A percentile compares a stretch with the other conserved stretches of the same genome.
Evolutionary conservation across 2,797 vertebrate species (phyloP).

Genomic region (Acipenser oxyrinchus): DNA sequence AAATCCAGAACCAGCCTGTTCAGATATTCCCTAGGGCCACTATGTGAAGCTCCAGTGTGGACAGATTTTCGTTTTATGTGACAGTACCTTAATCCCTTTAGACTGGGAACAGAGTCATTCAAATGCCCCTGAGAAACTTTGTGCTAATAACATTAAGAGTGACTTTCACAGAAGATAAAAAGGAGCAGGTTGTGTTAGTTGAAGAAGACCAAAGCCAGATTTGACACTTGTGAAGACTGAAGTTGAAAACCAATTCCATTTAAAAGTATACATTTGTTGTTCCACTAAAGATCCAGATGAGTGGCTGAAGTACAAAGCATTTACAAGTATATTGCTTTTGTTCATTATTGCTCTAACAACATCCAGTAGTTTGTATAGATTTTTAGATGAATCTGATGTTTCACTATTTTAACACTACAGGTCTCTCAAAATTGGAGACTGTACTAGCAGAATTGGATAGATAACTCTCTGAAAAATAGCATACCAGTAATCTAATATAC

Average conservation of each 20-base stretch:
- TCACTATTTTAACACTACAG: too few species aligned
- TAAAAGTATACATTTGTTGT: too few species aligned
- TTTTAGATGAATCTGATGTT: too few species aligned
- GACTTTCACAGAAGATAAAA: constrained; percentile 34
- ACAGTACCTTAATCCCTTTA: constrained; percentile 44
- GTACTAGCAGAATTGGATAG: too few species aligned
- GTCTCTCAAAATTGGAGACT: too few species aligned
- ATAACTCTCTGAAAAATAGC: too few species aligned
- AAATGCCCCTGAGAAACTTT: constrained; percentile 37
- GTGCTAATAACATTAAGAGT: constrained; percentile 45
- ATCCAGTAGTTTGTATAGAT: too few species aligned
- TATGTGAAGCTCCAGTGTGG: constrained; percentile 44
- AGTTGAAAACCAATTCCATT: too few species aligned
- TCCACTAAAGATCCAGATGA: too few species aligned
- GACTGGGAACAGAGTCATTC: constrained; percentile 31
- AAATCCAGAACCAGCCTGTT: constrained; percentile 38
- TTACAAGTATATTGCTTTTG: neutral
- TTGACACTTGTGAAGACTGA: constrained; percentile 16
- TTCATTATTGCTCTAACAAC: too few species aligned
- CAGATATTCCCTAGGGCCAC: constrained; percentile 44
- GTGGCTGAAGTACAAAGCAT: neutral
- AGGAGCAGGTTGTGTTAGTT: constrained; percentile 32
- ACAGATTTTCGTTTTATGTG: constrained; percentile 44
- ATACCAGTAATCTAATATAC: too few species aligned
- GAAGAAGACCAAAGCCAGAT: constrained; percentile 19